Conservation (phyloP, 2,113 vertebrate species). For the Megaleporinus macrocephalus region DNA sequence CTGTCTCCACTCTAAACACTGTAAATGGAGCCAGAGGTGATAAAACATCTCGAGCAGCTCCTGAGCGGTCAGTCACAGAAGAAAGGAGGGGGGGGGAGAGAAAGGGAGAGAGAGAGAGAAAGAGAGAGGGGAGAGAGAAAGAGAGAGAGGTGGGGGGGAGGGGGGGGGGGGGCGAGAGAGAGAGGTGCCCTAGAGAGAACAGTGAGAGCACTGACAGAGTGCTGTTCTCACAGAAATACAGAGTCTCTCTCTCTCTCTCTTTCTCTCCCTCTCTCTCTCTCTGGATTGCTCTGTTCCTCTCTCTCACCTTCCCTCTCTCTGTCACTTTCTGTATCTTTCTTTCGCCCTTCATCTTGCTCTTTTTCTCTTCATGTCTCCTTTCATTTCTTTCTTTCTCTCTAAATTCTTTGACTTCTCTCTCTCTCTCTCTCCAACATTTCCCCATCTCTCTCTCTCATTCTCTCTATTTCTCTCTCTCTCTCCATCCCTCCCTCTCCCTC, state of each 20-base stretch:
- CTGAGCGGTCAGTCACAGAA: neutral
- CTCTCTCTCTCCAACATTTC: too few relatives aligned
- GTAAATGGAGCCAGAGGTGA: conserved; percentile 4
- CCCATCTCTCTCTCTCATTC: too few relatives aligned
- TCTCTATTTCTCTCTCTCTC: too few relatives aligned
- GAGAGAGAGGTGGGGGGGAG: neutral
- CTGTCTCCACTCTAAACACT: neutral
- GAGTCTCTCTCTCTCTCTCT: conserved; percentile 11
- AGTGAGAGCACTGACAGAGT: too few relatives aligned
- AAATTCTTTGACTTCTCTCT: too few relatives aligned
- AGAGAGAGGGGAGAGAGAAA: too few relatives aligned
- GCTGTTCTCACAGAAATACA: too few relatives aligned
- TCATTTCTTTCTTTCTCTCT: neutral
- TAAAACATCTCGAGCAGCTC: conserved; percentile 6
- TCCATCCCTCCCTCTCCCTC: too few relatives aligned
- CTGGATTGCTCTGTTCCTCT: too few relatives aligned
- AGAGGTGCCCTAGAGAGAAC: too few relatives aligned
- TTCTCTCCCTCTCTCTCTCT: too few relatives aligned
- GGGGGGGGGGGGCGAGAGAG: neutral
- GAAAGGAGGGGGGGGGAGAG: neutral
- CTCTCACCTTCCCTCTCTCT: conserved; percentile 17
- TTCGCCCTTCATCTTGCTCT: neutral
- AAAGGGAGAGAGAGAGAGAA: neutral
- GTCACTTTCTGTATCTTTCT: too few relatives aligned
- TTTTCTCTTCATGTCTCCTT: neutral